Conservation (phyloP, 2,113 vertebrate species). For the Narcine bancroftii region DNA sequence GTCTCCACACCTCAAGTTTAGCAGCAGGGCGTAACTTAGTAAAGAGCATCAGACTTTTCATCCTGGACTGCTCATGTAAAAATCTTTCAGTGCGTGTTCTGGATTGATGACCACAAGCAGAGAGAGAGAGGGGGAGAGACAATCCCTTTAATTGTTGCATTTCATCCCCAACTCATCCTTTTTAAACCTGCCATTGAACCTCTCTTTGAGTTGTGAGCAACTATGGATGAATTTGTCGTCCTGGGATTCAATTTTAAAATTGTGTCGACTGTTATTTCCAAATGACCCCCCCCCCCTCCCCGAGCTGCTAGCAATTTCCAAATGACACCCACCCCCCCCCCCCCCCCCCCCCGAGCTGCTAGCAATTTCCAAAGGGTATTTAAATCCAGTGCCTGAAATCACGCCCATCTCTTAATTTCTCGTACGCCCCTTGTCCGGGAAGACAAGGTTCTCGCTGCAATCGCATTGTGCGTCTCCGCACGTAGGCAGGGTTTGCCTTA, state of each 20-base stretch:
- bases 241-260: not conserved
- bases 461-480: not conserved
- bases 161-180: not conserved
- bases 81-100: not conserved
- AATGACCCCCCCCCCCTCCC: not conserved
- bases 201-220: not conserved
- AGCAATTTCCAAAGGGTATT: not conserved
- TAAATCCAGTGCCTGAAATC: not conserved
- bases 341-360: not conserved
- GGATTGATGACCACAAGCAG: not conserved
- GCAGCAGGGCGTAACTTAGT: not conserved
- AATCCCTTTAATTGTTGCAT: not conserved
- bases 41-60: not conserved
- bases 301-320: not conserved
- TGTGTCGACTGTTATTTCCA: not conserved
- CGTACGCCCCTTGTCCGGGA: not conserved
- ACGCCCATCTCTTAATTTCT: not conserved
- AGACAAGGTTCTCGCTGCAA: not conserved
- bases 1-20: too few species aligned
- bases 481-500: not conserved
- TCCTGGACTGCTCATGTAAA: not conserved
- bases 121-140: too few species aligned
- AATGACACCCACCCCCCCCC: too few species aligned
- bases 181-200: not conserved
- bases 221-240: not conserved